A percentile compares a stretch with the other conserved stretches of the same genome.
These are phyloP conservation scores for Arenaria interpres DNA, from an alignment of 2,113 vertebrate species.

Conservation along the genomic window DNA sequence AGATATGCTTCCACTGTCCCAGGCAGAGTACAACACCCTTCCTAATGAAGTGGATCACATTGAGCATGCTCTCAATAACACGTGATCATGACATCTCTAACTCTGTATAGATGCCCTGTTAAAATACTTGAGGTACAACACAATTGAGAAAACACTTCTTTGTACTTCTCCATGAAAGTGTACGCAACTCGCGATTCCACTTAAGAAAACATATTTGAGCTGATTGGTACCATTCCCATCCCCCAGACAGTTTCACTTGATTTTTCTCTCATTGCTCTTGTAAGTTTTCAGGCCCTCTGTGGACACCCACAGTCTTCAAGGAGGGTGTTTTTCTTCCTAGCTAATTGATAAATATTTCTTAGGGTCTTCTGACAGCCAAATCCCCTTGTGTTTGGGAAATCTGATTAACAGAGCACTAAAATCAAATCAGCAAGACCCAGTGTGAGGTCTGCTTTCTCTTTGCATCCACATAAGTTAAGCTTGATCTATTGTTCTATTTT, in stretches of 20 bases:
- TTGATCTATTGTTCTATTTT: not conserved
- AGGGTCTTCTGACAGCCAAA: not conserved
- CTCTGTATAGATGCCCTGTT: not conserved
- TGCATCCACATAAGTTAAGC: not conserved
- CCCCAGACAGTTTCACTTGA: not conserved
- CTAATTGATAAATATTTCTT: not conserved
- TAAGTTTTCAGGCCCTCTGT: not conserved
- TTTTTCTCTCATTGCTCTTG: not conserved
- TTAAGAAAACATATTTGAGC: not conserved
- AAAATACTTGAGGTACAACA: not conserved
- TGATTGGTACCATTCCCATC: not conserved
- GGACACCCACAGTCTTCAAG: not conserved
- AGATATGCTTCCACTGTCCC: not conserved
- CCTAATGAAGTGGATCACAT: not conserved
- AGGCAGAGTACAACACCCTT: not conserved
- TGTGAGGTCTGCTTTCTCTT: not conserved
- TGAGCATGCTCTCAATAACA: not conserved
- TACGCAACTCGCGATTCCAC: not conserved
- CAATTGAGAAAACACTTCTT: not conserved
- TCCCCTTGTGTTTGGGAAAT: not conserved
- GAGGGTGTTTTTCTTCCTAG: constrained; percentile 1
- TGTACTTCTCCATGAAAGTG: not conserved
- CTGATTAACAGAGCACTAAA: constrained; percentile 8
- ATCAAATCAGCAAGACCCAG: not conserved
- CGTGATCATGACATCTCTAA: not conserved